Evolutionary conservation across 2,113 vertebrate genomes (phyloP), one percentile per base, ranked within the genome.

Genomic region (Cyphomyrus plagiostoma): DNA sequence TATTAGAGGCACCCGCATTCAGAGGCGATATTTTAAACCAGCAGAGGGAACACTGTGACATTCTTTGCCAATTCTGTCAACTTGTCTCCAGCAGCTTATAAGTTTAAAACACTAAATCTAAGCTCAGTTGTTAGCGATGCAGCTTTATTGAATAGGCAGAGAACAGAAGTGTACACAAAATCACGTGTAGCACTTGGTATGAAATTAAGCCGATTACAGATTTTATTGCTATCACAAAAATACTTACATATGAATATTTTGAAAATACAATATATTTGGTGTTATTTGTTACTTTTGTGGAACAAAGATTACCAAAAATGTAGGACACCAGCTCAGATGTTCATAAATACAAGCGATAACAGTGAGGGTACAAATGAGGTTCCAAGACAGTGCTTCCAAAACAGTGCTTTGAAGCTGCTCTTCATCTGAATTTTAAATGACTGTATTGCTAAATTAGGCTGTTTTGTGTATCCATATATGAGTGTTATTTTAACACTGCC

Each of bases 341-440:
- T n/a, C 45, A 48, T 86, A 50, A 86, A 86, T 50, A 86, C 45
- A 86, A 49, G 83, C 2, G 23, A 48, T 48, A 86, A 26, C 39
- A 42, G 13, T 30, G 35, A 80, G 45, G 23, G 23, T 17, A 80
- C 11, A 49, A 86, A 86, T n/a, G 46, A 86, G 19, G 21, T 86
- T 86, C n/a, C 83, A 26, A 26, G 45, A 49, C 8, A 49, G 21
- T n/a, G 42, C 23, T 50, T 86, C 83, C 45, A 86, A n/a, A 49
- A n/a, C 49, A 4, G 17, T 86, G 45, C 83, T 49, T 48, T 86
- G 83, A 86, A 86, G 83, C 45, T 50, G 23, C 13, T 50, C 83
- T 86, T 26, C 48, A 86, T 49, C 48, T 49, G 45, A 86, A 86
- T 86, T 50, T 50, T 86, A 86, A 49, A 50, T 86, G 45, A 86